Percentiles rank a stretch among this genome's conserved stretches.
Conservation (phyloP, 2,113 vertebrate genomes). For the Phaethornis superciliosus region DNA sequence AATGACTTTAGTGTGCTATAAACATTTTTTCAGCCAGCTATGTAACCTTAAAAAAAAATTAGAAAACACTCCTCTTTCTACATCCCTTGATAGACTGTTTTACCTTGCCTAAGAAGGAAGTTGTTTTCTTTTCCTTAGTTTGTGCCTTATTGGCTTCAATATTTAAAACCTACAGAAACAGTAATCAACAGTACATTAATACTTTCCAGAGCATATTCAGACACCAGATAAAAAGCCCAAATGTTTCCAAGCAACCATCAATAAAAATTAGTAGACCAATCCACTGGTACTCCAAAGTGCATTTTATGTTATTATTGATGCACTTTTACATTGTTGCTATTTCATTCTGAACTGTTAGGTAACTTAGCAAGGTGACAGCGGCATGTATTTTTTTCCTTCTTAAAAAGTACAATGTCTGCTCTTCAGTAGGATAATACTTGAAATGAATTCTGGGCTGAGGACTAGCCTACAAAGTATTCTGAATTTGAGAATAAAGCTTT, state of each 20-base stretch:
- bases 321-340: not conserved
- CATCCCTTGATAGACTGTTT: not conserved
- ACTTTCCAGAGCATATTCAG: not conserved
- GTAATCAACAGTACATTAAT: not conserved
- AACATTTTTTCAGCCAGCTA: not conserved
- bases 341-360: not conserved
- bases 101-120: not conserved
- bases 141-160: not conserved
- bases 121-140: not conserved
- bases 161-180: not conserved
- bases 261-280: not conserved
- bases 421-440: not conserved
- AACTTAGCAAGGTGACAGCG: not conserved
- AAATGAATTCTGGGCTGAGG: not conserved
- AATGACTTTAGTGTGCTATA: not conserved
- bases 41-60: not conserved
- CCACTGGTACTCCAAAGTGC: not conserved
- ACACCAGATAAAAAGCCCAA: not conserved
- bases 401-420: not conserved
- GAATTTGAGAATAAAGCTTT: not conserved
- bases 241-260: not conserved
- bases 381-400: not conserved
- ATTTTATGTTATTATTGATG: not conserved
- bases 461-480: not conserved
- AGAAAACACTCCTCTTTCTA: not conserved